Conservation (phyloP, 2,113 vertebrate genomes). For the Corvus moneduloides region DNA sequence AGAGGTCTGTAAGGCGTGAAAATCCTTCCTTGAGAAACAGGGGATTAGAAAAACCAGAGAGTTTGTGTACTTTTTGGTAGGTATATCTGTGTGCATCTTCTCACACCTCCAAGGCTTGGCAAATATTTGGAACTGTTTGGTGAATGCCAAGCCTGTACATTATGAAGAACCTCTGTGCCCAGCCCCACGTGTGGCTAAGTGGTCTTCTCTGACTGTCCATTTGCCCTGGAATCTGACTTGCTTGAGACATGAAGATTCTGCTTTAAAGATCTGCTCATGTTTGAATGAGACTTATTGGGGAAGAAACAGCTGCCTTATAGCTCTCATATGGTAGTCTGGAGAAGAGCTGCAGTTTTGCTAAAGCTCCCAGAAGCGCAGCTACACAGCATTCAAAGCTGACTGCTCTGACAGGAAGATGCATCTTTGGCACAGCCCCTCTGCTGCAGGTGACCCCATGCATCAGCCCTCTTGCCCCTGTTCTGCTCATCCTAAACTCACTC, state of each 20-base stretch:
- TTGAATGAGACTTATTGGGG: neutral
- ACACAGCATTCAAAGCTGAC: neutral
- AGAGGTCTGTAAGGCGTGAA: neutral
- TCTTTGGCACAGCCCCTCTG: neutral
- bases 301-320: neutral
- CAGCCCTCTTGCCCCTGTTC: neutral
- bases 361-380: neutral
- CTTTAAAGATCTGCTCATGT: neutral
- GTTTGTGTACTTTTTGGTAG: neutral
- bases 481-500: neutral
- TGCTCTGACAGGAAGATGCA: neutral
- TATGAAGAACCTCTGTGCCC: neutral
- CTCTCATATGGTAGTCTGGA: neutral
- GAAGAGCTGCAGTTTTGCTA: neutral
- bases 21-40: neutral
- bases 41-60: neutral
- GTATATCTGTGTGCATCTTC: neutral
- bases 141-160: neutral
- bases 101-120: neutral
- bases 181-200: neutral
- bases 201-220: neutral
- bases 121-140: neutral
- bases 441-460: neutral
- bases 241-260: neutral
- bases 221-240: neutral